Evolutionary conservation across 2,113 vertebrate species (phyloP).

Genomic region (Oophaga pumilio): DNA sequence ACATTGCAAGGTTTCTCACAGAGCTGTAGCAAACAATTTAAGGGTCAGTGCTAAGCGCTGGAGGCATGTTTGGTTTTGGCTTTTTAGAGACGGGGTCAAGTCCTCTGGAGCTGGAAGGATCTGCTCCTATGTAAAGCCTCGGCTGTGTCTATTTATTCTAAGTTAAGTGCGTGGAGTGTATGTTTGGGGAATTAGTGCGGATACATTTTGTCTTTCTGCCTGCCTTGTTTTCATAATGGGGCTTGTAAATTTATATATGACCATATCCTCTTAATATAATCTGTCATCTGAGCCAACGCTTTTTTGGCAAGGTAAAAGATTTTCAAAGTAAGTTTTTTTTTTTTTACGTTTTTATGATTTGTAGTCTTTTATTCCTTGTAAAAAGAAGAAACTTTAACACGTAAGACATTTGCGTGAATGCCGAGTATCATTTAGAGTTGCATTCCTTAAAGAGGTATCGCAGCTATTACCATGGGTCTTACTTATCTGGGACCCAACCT

Average conservation of each 20-base stretch:
- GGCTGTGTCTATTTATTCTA: constrained; percentile 68
- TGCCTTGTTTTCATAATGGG: constrained; percentile 55
- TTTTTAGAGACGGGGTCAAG: constrained; percentile 66
- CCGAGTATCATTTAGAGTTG: not conserved
- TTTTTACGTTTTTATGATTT: not conserved
- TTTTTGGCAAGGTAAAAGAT: not conserved
- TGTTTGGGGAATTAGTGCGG: constrained; percentile 24
- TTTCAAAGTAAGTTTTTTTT: not conserved
- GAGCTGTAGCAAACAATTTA: constrained; percentile 73
- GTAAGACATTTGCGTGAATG: not conserved
- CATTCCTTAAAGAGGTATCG: too few relatives aligned
- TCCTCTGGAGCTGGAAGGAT: constrained; percentile 66
- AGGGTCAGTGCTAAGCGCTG: constrained; percentile 68
- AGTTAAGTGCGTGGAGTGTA: constrained; percentile 52
- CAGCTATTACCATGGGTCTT: too few relatives aligned
- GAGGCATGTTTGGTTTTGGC: constrained; percentile 66
- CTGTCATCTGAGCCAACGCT: constrained; percentile 20
- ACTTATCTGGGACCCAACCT: too few relatives aligned
- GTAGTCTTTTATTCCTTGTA: too few relatives aligned
- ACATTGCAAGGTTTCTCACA: constrained; percentile 67
- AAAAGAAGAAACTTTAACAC: not conserved
- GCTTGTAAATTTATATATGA: constrained; percentile 51
- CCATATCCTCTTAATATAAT: constrained; percentile 43
- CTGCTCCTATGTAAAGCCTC: constrained; percentile 58
- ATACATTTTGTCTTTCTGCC: constrained; percentile 36